Base-by-base conservation (phyloP, 2,113 vertebrate species). In the Zapornia atra region DNA sequence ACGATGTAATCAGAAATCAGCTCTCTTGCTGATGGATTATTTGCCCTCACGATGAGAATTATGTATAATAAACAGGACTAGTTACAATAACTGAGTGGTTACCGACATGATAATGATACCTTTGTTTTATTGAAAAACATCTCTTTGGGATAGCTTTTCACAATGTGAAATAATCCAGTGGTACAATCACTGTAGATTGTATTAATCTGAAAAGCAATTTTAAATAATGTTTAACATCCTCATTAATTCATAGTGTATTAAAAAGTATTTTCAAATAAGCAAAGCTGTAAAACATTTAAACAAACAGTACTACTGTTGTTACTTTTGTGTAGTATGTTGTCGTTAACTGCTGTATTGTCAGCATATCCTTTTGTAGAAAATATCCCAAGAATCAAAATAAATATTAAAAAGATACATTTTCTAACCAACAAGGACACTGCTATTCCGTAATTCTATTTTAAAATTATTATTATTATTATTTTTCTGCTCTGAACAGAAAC, bases 71-170 rank as follows among this genome's bases (percentile, higher is more conserved):
- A 95, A 91, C 70, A 95, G 50, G 66, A 87, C 86, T 83, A 80
- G 63, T 94, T 96, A 90, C 24, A 93, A 69, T 50, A 90, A 80
- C 61, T 48, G 53, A 85, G 66, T 87, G 75, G 90, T 65, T 94
- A 93, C 53, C n/a, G 24, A 57, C 40, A 83, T 40, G 54, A 87
- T 79, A 93, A 79, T 40, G n/a, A 82, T 66, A 88, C 18, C 26
- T 92, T 76, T 92, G 34, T 88, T 94, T 75, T 57, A 83, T 4
- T 65, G 44, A 60, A 70, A 92, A 86, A 38, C 24, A 69, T 25
- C 29, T 90, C 66, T 54, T 80, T 17, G 46, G 66, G 50, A 91
- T 46, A 90, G 12, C 13, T 90, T 89, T 85, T 72, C 26, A 51
- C 38, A 18, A 54, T n/a, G 70, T 6, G 5, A 75, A 79, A 82